Evolutionary conservation across 2,888 invertebrate species (phyloP).

Genomic region (Pachydiplax longipennis): DNA sequence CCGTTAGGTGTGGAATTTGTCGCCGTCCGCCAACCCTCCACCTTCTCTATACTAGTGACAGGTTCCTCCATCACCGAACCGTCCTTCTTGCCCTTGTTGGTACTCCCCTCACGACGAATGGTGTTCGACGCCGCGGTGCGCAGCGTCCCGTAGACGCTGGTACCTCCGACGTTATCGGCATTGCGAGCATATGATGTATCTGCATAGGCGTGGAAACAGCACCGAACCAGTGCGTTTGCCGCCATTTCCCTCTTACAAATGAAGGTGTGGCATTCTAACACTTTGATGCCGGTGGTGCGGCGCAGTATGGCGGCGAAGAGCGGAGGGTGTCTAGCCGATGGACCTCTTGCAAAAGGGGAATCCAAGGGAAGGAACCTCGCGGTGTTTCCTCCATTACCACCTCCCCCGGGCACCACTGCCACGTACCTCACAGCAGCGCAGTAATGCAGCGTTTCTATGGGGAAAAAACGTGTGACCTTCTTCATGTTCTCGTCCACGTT

Average conservation of each 20-base stretch:
- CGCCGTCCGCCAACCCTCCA: conserved; percentile 69
- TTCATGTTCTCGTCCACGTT: conserved; percentile 96
- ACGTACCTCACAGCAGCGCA: conserved; percentile 94
- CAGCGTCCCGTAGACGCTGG: conserved; percentile 61
- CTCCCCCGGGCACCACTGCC: conserved; percentile 66
- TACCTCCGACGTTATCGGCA: conserved; percentile 60
- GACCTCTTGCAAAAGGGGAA: conserved; percentile 92
- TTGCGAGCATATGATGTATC: conserved; percentile 93
- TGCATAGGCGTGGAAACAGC: conserved; percentile 97
- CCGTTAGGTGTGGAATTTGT: conserved; percentile 50
- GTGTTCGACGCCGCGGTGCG: conserved; percentile 61
- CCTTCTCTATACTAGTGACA: conserved; percentile 59
- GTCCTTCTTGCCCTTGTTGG: conserved; percentile 52
- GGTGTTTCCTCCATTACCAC: conserved; percentile 66
- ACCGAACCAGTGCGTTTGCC: conserved; percentile 95
- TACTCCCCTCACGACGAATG: conserved; percentile 56
- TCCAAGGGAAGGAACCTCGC: conserved; percentile 94
- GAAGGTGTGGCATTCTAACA: conserved; percentile 98
- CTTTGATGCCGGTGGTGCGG: conserved; percentile 95
- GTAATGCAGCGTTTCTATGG: conserved; percentile 93
- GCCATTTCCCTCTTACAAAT: conserved; percentile 96
- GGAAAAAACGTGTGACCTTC: conserved; percentile 93
- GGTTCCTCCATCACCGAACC: conserved; percentile 53
- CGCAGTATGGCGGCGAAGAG: conserved; percentile 96
- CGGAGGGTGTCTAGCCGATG: conserved; percentile 93